phyloP scores from a whole-genome alignment of 2,797 vertebrate genomes.

The Remorina albescens region DNA sequence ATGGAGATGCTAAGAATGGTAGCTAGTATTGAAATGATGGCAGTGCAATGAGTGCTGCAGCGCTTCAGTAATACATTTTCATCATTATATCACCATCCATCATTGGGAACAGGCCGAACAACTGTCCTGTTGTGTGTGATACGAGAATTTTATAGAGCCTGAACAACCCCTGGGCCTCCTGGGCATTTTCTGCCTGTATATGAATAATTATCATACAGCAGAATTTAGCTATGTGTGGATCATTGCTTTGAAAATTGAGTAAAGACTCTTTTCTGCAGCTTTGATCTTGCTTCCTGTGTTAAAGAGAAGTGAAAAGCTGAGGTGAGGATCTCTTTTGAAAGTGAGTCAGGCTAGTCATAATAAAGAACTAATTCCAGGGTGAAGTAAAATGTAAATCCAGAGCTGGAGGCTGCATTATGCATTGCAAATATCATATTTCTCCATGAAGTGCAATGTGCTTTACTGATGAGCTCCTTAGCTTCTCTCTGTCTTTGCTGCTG shows the following conservation, averaged over 20 bases:
- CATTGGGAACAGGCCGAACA: constrained; percentile 37
- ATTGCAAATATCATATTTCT: constrained; percentile 49
- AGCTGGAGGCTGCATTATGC: constrained; percentile 20
- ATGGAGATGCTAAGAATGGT: not conserved
- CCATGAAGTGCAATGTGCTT: constrained; percentile 11
- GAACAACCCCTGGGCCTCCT: constrained; percentile 45
- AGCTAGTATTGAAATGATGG: not conserved
- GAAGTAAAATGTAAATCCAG: constrained; percentile 18
- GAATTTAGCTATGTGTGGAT: constrained; percentile 78
- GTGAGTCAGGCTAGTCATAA: constrained; percentile 8
- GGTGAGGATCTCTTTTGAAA: constrained; percentile 61
- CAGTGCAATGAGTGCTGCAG: constrained; percentile 32
- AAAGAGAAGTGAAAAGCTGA: constrained; percentile 52
- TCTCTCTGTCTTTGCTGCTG: constrained; percentile 37
- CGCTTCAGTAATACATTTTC: constrained; percentile 16
- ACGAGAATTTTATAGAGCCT: constrained; percentile 41
- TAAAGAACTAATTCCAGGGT: constrained; percentile 32
- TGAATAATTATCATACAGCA: constrained; percentile 82
- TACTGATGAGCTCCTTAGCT: constrained; percentile 35
- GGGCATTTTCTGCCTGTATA: constrained; percentile 63
- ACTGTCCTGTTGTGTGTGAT: constrained; percentile 41
- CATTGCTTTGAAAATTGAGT: constrained; percentile 69
- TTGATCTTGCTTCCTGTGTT: constrained; percentile 52
- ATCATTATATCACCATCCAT: constrained; percentile 4
- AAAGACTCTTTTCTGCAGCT: constrained; percentile 52